phyloP scores from a whole-genome alignment of 2,888 invertebrate species.

The Agrochola macilenta region DNA sequence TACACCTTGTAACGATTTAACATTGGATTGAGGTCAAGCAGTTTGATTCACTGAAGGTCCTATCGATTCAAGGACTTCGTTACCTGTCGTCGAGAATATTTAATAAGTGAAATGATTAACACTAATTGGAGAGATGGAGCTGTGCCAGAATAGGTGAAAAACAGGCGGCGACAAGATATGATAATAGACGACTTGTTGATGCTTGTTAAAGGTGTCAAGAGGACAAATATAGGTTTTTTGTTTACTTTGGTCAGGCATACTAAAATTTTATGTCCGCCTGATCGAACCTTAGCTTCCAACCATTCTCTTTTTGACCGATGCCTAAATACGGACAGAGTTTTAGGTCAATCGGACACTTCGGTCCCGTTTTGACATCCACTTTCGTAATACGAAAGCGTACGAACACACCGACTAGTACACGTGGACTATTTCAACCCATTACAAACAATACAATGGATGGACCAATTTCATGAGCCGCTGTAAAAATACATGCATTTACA shows the following conservation, averaged over 20 bases:
- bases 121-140: slow-evolving; percentile 44
- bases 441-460: neutral
- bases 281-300: neutral
- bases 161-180: slow-evolving; percentile 16
- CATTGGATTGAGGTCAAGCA: slow-evolving; percentile 57
- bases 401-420: neutral
- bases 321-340: slow-evolving; percentile 29
- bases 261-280: neutral
- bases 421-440: neutral
- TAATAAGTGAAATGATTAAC: slow-evolving; percentile 21
- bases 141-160: slow-evolving; percentile 38
- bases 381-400: slow-evolving; percentile 17
- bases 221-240: slow-evolving; percentile 24
- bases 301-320: slow-evolving; percentile 5
- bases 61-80: slow-evolving; percentile 51
- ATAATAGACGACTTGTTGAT: slow-evolving; percentile 37
- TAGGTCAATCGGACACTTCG: slow-evolving; percentile 32
- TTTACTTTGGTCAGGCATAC: slow-evolving; percentile 15
- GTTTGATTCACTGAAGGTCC: slow-evolving; percentile 50
- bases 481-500: slow-evolving; percentile 17
- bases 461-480: neutral
- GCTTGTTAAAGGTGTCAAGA: slow-evolving; percentile 16
- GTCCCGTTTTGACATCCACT: slow-evolving; percentile 16
- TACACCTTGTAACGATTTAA: slow-evolving; percentile 67
- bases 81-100: slow-evolving; percentile 35